These are phyloP conservation scores for Myiotriccus ornatus DNA, from an alignment of 2,797 vertebrate genomes.

Conservation along the genomic window DNA sequence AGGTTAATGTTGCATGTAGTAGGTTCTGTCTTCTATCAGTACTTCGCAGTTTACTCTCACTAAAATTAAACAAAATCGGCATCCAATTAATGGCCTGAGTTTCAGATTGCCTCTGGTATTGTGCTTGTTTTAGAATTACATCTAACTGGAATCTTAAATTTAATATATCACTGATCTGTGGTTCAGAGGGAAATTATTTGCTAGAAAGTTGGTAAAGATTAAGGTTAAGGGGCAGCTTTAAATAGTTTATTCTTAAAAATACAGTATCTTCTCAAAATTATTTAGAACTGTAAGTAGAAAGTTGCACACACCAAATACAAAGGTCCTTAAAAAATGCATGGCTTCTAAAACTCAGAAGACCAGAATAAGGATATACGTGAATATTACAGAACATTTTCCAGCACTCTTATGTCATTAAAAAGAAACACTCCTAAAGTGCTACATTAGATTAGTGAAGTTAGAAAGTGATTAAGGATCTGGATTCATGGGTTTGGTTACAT, in stretches of 20 bases:
- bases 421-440: not conserved
- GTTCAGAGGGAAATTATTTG: not conserved
- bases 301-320: not conserved
- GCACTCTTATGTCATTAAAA: not conserved
- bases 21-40: conserved; percentile 28
- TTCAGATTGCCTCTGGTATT: conserved; percentile 48
- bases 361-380: not conserved
- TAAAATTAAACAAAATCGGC: conserved; percentile 51
- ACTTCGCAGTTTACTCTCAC: conserved; percentile 22
- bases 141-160: not conserved
- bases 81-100: conserved; percentile 26
- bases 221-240: not conserved
- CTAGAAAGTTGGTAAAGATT: not conserved
- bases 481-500: not conserved
- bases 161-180: not conserved
- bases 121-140: conserved; percentile 13
- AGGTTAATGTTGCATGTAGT: conserved; percentile 27
- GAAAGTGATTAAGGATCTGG: not conserved
- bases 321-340: not conserved
- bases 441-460: not conserved
- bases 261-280: not conserved
- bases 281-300: not conserved
- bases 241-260: not conserved
- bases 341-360: not conserved
- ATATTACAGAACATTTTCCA: not conserved